A percentile compares a stretch with the other conserved stretches of the same genome.
Evolutionary conservation across 2,113 vertebrate genomes (phyloP).

Genomic region (Furnarius figulus): DNA sequence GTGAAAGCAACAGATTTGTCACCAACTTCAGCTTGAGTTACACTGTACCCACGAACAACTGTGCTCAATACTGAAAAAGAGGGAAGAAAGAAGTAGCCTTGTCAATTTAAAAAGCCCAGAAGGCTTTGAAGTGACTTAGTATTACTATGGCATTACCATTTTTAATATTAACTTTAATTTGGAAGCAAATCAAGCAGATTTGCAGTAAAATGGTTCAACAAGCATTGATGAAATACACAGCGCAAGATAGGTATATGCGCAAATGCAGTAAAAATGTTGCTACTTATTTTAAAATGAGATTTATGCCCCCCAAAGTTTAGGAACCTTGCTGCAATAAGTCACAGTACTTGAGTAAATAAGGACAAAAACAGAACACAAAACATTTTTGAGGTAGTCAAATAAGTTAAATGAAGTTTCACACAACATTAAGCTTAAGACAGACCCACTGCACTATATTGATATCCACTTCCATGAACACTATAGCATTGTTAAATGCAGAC

Average conservation of each 20-base stretch:
- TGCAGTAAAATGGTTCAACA: neutral
- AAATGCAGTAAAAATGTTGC: constrained; percentile 18
- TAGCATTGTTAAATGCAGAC: neutral
- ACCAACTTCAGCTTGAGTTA: neutral
- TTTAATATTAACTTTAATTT: neutral
- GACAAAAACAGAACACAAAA: constrained; percentile 25
- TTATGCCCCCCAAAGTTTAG: constrained; percentile 2
- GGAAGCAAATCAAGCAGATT: neutral
- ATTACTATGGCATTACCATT: neutral
- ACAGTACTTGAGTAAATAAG: constrained; percentile 52
- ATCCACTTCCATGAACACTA: constrained; percentile 22
- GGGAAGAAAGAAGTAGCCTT: neutral
- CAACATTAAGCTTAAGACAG: constrained; percentile 62
- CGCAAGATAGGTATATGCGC: neutral
- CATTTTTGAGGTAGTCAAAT: constrained; percentile 39
- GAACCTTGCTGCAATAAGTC: neutral
- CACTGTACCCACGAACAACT: neutral
- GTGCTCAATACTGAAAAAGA: neutral
- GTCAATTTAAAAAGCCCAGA: neutral
- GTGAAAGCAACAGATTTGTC: neutral
- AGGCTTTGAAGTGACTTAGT: neutral
- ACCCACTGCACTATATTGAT: neutral
- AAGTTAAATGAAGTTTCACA: constrained; percentile 60
- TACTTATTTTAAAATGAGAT: constrained; percentile 40
- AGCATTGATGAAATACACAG: neutral